Base-by-base conservation (phyloP, 2,113 vertebrate genomes). In the Dromaius novaehollandiae region DNA sequence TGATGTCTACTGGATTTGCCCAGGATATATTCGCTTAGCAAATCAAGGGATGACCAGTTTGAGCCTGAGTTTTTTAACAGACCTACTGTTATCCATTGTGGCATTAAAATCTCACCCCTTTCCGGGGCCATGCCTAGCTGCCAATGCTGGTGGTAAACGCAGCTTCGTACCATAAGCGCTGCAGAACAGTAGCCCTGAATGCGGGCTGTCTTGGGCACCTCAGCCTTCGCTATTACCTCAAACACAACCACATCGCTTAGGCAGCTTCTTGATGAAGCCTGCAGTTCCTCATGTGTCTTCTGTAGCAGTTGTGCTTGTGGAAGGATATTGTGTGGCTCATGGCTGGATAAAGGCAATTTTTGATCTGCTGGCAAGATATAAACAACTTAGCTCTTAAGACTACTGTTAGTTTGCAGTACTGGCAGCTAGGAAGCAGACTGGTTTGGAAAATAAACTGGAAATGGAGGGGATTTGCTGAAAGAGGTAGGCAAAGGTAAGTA, bases 311-410 rank as follows among this genome's bases (percentile, higher is more conserved):
- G 63, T 44, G 46, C 55, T 53, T 48, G 38, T 24, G 93, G 91
- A 89, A 95, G 97, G 82, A 96, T 95, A 76, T 34, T 69, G 94
- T 71, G 86, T 87, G 96, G 95, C 97, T 97, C 36, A 82, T 74
- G 77, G 61, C 8, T 53, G 53, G 44, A 68, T 8, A 46, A 44
- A 6, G 36, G 66, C 26, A 55, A n/a, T 40, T 81, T 40, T 60
- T 42, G 42, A 16, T 42, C 25, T 36, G 36, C 53, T 68, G 42
- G 74, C 82, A 42, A 48, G 24, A n/a, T 1, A 22, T 0, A 51
- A 71, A 17, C 36, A 51, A 42, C n/a, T 26, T 9, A 0, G 38
- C 32, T 46, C 25, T 5, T 9, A 65, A 44, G 42, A 13, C 19
- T 42, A 6, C 18, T 18, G 21, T 11, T 34, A 4, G 25, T 36